Base-by-base conservation (phyloP, 1,140 invertebrate genomes). In the Thaumetopoea pityocampa region DNA sequence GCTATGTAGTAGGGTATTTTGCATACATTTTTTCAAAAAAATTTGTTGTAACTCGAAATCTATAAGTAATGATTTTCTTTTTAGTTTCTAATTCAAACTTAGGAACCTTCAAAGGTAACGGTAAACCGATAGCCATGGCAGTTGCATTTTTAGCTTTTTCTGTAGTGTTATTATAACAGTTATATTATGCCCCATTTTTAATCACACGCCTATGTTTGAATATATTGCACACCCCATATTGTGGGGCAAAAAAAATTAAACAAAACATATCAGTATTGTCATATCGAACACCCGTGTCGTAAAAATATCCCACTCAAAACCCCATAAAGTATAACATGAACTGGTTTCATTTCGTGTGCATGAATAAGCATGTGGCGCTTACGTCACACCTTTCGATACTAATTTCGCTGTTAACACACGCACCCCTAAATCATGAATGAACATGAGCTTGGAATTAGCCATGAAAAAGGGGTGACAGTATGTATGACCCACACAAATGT, bases 361-460 rank as follows among this genome's bases (percentile, higher is more conserved):
- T 59, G 60, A 66, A 69, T 69, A 62, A 44, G 12, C 9, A 30
- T 51, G 26, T 45, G 53, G 55, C 53, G 35, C 53, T 56, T 60
- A 64, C 50, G 30, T 61, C 47, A 47, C 67, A 70, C 67, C 67
- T 70, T 70, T 60, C 49, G 47, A 48, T 65, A 60, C 60, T 70
- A 67, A 70, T 70, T 65, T 70, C 51, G 33, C 24, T 67, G 48
- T 62, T 67, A 69, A 61, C 52, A 52, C 47, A 48, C 30, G 17
- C 29, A 33, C 45, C 67, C 64, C 65, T 57, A 56, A 60, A 61
- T 67, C 56, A 69, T 69, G 58, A 65, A 69, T 67, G 66, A 67
- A 64, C 63, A 72, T 68, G 57, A 63, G 68, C 41, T 16, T 36
- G 19, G 32, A 34, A 58, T 54, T 56, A 59, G 43, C 28, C 34